Conservation (phyloP, 2,113 vertebrate genomes). For the Colossoma macropomum region DNA sequence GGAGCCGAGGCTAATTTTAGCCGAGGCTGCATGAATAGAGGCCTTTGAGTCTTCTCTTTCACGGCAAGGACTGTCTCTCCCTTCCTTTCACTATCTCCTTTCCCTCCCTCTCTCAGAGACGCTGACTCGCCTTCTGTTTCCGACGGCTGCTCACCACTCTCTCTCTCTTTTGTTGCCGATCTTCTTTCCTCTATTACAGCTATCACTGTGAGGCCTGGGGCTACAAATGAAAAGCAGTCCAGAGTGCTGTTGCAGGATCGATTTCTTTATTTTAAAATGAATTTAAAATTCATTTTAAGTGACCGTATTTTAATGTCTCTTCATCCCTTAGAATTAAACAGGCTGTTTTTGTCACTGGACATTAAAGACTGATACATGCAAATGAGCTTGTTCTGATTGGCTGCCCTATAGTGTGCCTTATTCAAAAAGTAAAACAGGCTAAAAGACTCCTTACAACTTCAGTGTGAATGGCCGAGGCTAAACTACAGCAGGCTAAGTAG, state of each 20-base stretch:
- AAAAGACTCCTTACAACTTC: too few species aligned
- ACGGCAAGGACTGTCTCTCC: neutral
- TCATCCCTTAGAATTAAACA: too few species aligned
- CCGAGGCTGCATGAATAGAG: neutral
- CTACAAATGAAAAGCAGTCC: neutral
- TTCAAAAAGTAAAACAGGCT: too few species aligned
- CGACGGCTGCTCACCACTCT: neutral
- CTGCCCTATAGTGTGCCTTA: too few species aligned
- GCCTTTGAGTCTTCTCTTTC: neutral
- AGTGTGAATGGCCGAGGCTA: too few species aligned
- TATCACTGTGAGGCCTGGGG: neutral
- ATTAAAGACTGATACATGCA: too few species aligned
- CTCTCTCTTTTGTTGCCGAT: neutral
- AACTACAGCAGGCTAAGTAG: too few species aligned
- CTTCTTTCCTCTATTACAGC: neutral
- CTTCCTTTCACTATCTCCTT: neutral
- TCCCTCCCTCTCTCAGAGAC: neutral
- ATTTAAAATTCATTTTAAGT: neutral
- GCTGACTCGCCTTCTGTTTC: neutral
- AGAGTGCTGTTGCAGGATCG: neutral
- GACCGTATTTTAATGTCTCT: too few species aligned
- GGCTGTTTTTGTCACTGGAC: too few species aligned
- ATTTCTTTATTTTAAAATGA: neutral
- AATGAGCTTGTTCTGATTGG: too few species aligned
- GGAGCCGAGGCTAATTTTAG: constrained; percentile 12